These are phyloP conservation scores for Lepidocyrtinus sp. DNA, from an alignment of 2,888 invertebrate genomes.

Conservation along the genomic window DNA sequence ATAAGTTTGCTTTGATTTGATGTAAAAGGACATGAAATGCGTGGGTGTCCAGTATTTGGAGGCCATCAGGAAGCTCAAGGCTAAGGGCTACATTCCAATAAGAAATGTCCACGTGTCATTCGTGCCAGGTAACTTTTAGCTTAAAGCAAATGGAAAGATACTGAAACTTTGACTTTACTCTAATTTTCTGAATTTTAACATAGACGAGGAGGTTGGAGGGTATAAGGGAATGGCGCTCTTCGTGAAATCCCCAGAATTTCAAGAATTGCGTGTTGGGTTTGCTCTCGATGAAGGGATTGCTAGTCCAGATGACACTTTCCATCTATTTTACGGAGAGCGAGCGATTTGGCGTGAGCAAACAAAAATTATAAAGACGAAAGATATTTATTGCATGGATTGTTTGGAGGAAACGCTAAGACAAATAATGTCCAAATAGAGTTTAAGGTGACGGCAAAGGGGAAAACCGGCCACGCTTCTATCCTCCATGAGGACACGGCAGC, in stretches of 20 bases:
- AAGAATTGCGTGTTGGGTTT: slow-evolving; percentile 80
- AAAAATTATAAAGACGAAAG: too few relatives aligned
- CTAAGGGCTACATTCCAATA: slow-evolving; percentile 75
- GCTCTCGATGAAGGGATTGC: too few relatives aligned
- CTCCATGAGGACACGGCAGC: slow-evolving; percentile 86
- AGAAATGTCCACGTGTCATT: slow-evolving; percentile 82
- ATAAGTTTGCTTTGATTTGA: too few relatives aligned
- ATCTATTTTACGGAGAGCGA: slow-evolving; percentile 90
- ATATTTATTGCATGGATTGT: slow-evolving; percentile 44
- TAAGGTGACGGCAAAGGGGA: slow-evolving; percentile 83
- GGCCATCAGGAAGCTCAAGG: slow-evolving; percentile 78
- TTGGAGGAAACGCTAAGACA: too few relatives aligned
- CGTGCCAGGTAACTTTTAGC: slow-evolving; percentile 76
- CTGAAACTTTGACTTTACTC: too few relatives aligned
- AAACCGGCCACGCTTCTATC: slow-evolving; percentile 86
- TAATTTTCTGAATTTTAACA: not conserved
- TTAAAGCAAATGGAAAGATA: not conserved
- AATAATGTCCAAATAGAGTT: too few relatives aligned
- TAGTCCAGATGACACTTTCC: slow-evolving; percentile 83
- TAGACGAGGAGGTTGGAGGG: slow-evolving; percentile 91
- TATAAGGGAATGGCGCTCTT: slow-evolving; percentile 85
- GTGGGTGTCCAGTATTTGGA: slow-evolving; percentile 83
- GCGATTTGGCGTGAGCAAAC: slow-evolving; percentile 90
- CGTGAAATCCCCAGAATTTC: slow-evolving; percentile 82
- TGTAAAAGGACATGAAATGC: slow-evolving; percentile 92